phyloP scores from a whole-genome alignment of 1,140 invertebrate genomes.

The Coelopa frigida region DNA sequence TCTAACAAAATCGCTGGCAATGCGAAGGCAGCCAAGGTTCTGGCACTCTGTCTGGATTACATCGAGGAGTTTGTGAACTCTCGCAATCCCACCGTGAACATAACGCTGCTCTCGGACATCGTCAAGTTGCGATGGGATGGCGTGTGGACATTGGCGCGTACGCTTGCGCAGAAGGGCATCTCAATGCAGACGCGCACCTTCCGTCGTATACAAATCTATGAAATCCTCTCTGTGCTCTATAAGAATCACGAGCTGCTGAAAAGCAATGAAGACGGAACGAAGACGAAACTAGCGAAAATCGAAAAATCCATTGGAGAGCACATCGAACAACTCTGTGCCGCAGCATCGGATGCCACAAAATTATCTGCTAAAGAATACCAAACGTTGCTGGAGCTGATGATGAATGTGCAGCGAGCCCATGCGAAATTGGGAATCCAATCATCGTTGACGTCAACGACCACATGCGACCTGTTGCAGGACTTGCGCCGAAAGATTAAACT shows the following conservation, averaged over 20 bases:
- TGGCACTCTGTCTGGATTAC: constrained; percentile 12
- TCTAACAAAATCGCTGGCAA: constrained; percentile 8
- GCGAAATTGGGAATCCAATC: not conserved
- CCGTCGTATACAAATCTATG: constrained; percentile 49
- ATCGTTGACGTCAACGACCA: not conserved
- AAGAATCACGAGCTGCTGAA: constrained; percentile 38
- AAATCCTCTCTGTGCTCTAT: constrained; percentile 50
- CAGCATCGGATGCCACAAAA: not conserved
- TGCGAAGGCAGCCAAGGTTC: constrained; percentile 4
- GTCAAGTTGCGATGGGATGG: constrained; percentile 16
- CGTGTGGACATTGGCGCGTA: constrained; percentile 12
- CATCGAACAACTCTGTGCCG: constrained; percentile 7
- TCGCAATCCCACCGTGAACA: constrained; percentile 17
- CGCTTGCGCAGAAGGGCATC: constrained; percentile 30
- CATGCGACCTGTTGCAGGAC: constrained; percentile 27
- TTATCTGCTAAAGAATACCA: constrained; percentile 18
- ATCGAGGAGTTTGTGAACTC: constrained; percentile 16
- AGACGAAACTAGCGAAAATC: constrained; percentile 12
- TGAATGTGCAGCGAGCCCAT: constrained; percentile 8
- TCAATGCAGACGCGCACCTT: constrained; percentile 47
- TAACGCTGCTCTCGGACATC: constrained; percentile 15
- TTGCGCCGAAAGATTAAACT: constrained; percentile 23
- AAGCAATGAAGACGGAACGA: constrained; percentile 5
- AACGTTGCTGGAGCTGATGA: constrained; percentile 12
- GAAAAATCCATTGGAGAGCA: constrained; percentile 8